Conservation (phyloP, 2,113 vertebrate genomes). For the Rhipidura dahli region DNA sequence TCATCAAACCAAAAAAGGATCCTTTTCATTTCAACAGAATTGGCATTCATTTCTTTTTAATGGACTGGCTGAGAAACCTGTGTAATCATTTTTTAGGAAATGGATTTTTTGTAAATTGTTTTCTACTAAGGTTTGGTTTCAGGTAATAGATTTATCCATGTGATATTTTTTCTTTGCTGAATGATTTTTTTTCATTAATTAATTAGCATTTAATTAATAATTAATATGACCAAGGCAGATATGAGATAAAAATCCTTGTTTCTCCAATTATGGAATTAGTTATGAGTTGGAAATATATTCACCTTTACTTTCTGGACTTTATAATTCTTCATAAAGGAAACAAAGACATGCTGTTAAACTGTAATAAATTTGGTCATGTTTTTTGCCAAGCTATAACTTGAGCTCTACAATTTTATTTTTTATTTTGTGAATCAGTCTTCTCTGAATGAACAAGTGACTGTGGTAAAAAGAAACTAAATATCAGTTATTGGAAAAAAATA, state of each 20-base stretch:
- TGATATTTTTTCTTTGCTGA: neutral
- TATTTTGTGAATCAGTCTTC: neutral
- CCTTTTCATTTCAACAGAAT: neutral
- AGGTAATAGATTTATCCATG: neutral
- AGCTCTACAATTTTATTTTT: neutral
- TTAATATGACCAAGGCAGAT: neutral
- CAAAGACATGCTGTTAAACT: neutral
- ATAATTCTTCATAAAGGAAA: neutral
- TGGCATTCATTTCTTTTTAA: neutral
- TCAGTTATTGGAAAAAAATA: neutral
- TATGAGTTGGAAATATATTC: neutral
- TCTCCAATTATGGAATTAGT: neutral
- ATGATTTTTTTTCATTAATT: neutral
- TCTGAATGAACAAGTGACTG: neutral
- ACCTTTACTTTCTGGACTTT: neutral
- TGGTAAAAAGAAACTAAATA: neutral
- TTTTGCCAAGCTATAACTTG: neutral
- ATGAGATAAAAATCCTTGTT: neutral
- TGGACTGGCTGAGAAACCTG: neutral
- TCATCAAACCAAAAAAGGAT: neutral
- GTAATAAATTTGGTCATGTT: rapidly evolving
- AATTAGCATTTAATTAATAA: neutral
- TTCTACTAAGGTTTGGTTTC: neutral
- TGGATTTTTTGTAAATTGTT: neutral
- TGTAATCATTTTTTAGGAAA: neutral